These are phyloP conservation scores for Euphysa ruthae DNA, from an alignment of 30 jellyfish, hydroid and myxozoan species.

Conservation along the genomic window DNA sequence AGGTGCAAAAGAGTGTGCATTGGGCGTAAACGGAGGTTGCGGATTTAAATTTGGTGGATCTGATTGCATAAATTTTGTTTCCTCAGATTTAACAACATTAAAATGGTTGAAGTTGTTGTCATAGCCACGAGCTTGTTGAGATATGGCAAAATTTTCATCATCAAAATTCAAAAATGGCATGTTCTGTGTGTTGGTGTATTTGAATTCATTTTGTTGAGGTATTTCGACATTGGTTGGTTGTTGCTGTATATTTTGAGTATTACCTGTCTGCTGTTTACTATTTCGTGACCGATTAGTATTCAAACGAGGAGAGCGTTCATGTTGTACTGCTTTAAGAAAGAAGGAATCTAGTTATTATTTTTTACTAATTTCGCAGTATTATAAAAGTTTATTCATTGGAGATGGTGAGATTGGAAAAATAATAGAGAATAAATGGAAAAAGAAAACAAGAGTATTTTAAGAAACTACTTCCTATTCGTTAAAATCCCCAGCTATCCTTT, in stretches of 20 bases:
- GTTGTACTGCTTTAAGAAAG: conserved; percentile 85
- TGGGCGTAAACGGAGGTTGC: conserved; percentile 93
- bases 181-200: conserved; percentile 16
- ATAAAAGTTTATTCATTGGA: too few relatives aligned
- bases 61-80: too few relatives aligned
- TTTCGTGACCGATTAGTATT: conserved; percentile 8
- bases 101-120: conserved; percentile 15
- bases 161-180: conserved; percentile 16
- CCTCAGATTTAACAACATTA: background rate
- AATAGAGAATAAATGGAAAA: too few relatives aligned
- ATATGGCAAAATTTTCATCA: background rate
- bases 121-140: conserved; percentile 35
- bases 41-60: conserved; percentile 9
- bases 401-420: too few relatives aligned
- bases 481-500: too few relatives aligned
- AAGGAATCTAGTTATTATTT: too few relatives aligned
- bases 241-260: conserved; percentile 31
- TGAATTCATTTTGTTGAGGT: conserved; percentile 38
- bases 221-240: conserved; percentile 44
- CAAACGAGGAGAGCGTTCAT: conserved; percentile 87
- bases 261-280: conserved; percentile 38
- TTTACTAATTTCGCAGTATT: too few relatives aligned
- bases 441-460: too few relatives aligned
- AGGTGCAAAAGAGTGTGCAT: too few relatives aligned
- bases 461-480: too few relatives aligned